phyloP scores from a whole-genome alignment of 2,797 vertebrate species.

The Malurus splendens region DNA sequence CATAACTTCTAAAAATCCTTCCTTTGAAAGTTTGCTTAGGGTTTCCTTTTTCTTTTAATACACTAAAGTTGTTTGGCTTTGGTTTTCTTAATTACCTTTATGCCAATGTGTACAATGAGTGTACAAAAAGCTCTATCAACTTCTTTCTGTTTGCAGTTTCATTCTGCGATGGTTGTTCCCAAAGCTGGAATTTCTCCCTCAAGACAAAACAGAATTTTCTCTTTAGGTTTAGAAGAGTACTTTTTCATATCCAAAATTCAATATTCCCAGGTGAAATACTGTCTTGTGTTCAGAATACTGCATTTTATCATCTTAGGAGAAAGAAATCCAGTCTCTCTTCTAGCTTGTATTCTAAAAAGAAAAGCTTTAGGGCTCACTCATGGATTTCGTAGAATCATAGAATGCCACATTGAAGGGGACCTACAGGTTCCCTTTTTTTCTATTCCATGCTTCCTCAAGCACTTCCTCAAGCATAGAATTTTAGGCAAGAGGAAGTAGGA shows the following conservation, averaged over 20 bases:
- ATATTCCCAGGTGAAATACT: not conserved
- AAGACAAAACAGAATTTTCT: conserved; percentile 19
- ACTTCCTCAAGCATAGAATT: not conserved
- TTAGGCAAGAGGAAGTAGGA: not conserved
- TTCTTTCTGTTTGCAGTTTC: conserved; percentile 19
- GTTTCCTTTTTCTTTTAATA: conserved; percentile 28
- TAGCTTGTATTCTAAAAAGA: not conserved
- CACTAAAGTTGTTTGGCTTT: not conserved
- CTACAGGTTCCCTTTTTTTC: not conserved
- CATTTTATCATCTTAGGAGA: not conserved
- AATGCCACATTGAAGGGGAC: not conserved
- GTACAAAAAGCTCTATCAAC: conserved; percentile 21
- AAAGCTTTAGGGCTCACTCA: not conserved
- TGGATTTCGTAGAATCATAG: not conserved
- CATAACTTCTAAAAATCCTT: conserved; percentile 20
- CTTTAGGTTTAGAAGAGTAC: not conserved
- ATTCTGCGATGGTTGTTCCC: conserved; percentile 13
- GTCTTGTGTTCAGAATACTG: not conserved
- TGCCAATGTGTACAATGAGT: not conserved
- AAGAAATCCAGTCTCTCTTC: not conserved
- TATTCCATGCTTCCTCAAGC: not conserved
- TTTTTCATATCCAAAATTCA: not conserved
- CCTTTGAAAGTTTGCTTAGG: conserved; percentile 7
- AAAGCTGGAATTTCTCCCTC: conserved; percentile 19
- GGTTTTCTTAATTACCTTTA: not conserved